Base-by-base conservation (phyloP, 1,140 invertebrate species). In the Diplogasteroides magnus region DNA sequence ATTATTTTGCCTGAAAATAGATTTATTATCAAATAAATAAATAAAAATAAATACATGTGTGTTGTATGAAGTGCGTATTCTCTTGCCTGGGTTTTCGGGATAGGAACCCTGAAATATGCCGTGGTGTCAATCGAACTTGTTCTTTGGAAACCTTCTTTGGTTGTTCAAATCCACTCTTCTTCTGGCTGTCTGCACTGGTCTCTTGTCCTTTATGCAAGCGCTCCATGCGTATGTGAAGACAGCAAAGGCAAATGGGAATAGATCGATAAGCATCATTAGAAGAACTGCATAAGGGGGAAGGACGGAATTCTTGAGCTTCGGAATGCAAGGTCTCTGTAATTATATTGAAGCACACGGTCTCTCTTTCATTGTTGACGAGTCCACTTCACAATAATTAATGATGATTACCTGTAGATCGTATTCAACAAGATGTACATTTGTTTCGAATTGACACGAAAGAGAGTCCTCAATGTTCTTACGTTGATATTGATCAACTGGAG, bases 231-330 rank as follows among this genome's bases (percentile, higher is more conserved):
- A 74, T 31, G 65, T 64, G 69, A 68, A 74, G 25, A 67, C 56
- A 59, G 66, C 69, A 37, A 74, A 74, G 26, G 61, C 29, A 56
- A 74, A 74, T 32, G 73, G 73, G 61, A 74, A 62, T 31, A 74
- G 64, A 55, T 73, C 69, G 55, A 74, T 60, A 27, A 73, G 55
- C n/a, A 74, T 74, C 13, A 74, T 64, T 60, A 74, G 29, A 37
- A 74, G 29, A 1, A 75, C 72, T 0, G 61, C 61, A 55, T 74
- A 74, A 2, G 73, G 64, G 0, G 73, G 73, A 19, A 74, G 60
- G 1, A 73, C 26, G 48, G 73, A 74, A 61, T 74, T 74, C 28
- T 74, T 74, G 29, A 74, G 63, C 61, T 74, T 74, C 2, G 69
- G 73, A 56, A 74, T 64, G 29, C 73, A 74, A 13, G 73, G 70